A percentile compares a stretch with the other conserved stretches of the same genome.
phyloP scores from a whole-genome alignment of 1,140 invertebrate genomes.

The Drosophila watanabei region DNA sequence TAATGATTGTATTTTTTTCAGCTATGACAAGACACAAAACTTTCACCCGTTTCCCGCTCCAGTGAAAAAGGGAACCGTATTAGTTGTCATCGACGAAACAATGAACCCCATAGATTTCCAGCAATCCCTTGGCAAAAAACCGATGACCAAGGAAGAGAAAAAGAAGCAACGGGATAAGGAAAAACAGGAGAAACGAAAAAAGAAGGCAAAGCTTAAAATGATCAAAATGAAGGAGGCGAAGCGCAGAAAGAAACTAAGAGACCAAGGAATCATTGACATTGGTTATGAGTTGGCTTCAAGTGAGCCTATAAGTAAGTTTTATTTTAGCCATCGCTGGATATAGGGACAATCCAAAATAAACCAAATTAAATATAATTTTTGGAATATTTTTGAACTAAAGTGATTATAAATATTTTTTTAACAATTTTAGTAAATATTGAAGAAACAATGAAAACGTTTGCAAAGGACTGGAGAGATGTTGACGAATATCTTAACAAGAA shows the following conservation, averaged over 20 bases:
- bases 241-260: slow-evolving; percentile 71
- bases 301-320: slow-evolving; percentile 60
- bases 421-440: slow-evolving; percentile 63
- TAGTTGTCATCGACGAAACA: slow-evolving; percentile 87
- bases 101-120: slow-evolving; percentile 87
- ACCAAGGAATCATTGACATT: slow-evolving; percentile 79
- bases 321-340: too few relatives aligned
- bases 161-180: slow-evolving; percentile 65
- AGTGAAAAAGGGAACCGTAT: slow-evolving; percentile 86
- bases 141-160: slow-evolving; percentile 76
- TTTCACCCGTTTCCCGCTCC: slow-evolving; percentile 87
- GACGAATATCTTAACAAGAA: slow-evolving; percentile 85
- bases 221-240: slow-evolving; percentile 75
- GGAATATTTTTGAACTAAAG: background rate
- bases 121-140: slow-evolving; percentile 75
- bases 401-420: background rate
- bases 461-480: slow-evolving; percentile 85
- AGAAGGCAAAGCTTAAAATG: slow-evolving; percentile 63
- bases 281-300: slow-evolving; percentile 52
- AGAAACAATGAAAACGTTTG: slow-evolving; percentile 84
- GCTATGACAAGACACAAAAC: slow-evolving; percentile 86
- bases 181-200: slow-evolving; percentile 54
- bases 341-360: background rate
- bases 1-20: slow-evolving; percentile 15
- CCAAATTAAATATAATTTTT: background rate